These are phyloP conservation scores for Siphlonurus alternatus DNA, from an alignment of 2,888 invertebrate genomes.

Conservation along the genomic window DNA sequence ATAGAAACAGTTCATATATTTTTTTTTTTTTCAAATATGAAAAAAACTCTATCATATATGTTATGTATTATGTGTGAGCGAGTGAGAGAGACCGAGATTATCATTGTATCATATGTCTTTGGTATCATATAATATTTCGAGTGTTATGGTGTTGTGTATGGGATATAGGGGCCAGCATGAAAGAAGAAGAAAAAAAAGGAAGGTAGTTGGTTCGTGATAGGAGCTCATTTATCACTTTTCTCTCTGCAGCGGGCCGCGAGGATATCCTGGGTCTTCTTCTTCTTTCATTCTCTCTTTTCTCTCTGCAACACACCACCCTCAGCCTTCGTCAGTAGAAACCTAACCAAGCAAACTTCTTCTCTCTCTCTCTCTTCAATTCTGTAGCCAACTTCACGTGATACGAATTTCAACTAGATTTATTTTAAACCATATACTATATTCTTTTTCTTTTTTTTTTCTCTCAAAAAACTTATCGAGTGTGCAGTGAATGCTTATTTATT, in stretches of 20 bases:
- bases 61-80: too few species aligned
- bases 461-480: background rate
- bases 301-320: background rate
- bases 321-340: background rate
- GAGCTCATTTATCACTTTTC: background rate
- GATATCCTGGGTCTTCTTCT: background rate
- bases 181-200: too few species aligned
- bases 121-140: too few species aligned
- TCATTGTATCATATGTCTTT: too few species aligned
- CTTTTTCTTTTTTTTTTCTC: background rate
- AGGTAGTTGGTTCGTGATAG: background rate
- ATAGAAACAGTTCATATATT: too few species aligned
- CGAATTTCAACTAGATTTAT: too few species aligned
- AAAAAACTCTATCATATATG: too few species aligned
- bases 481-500: background rate
- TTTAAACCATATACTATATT: background rate
- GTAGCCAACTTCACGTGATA: background rate
- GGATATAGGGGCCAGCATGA: too few species aligned
- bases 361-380: background rate
- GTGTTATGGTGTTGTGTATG: too few species aligned
- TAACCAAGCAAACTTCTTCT: background rate
- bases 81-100: too few species aligned
- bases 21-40: too few species aligned
- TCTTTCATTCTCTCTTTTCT: background rate
- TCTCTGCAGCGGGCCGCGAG: background rate